These are phyloP conservation scores for Matsumyia berberina DNA, from an alignment of 2,888 invertebrate species.

Conservation along the genomic window DNA sequence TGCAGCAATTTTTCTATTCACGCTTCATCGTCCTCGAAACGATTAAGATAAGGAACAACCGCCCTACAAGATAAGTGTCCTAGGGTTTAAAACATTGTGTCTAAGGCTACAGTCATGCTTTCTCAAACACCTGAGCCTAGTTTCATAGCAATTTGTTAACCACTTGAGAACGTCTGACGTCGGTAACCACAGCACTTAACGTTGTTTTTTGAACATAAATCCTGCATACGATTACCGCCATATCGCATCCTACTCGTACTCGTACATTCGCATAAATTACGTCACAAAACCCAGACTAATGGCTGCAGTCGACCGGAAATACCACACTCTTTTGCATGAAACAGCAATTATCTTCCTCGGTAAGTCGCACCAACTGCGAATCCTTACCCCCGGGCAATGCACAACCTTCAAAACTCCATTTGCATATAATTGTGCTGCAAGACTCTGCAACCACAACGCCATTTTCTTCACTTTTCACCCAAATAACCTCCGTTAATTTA, in stretches of 20 bases:
- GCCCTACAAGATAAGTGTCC: no score
- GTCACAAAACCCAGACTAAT: constrained; percentile 34
- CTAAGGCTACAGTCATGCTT: not conserved
- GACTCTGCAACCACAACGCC: constrained; percentile 33
- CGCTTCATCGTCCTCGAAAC: no score
- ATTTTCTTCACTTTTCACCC: constrained; percentile 30
- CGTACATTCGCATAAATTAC: not conserved
- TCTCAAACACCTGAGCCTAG: not conserved
- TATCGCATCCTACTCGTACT: no score
- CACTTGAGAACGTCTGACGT: not conserved
- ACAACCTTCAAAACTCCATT: constrained; percentile 43
- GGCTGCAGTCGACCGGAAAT: constrained; percentile 27
- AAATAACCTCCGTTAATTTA: constrained; percentile 13
- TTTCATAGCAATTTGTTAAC: not conserved
- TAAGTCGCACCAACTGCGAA: constrained; percentile 24
- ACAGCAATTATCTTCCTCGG: constrained; percentile 39
- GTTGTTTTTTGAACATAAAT: not conserved
- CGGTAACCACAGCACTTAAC: not conserved
- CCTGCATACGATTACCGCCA: not conserved
- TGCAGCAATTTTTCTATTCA: no score
- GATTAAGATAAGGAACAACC: no score
- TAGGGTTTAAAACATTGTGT: no score
- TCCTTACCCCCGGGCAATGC: constrained; percentile 16
- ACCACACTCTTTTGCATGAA: constrained; percentile 55
- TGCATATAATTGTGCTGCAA: constrained; percentile 66